Percentiles rank a stretch among this genome's conserved stretches.
phyloP scores from a whole-genome alignment of 2,113 vertebrate genomes.

The Puffinus mauretanicus region DNA sequence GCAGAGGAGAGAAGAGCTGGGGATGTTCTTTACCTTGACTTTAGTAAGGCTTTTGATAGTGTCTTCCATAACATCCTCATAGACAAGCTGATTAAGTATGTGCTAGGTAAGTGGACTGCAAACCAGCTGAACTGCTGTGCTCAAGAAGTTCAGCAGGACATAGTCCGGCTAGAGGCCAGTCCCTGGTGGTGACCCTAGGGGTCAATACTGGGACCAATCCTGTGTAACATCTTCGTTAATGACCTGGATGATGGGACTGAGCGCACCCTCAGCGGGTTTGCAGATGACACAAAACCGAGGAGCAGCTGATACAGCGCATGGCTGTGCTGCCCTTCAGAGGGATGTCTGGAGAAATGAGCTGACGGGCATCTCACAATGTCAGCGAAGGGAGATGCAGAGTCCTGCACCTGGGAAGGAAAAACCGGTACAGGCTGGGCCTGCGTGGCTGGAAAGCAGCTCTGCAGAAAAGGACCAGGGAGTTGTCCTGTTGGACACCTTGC shows the following conservation, averaged over 20 bases:
- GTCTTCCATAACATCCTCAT: background rate
- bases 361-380: background rate
- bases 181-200: background rate
- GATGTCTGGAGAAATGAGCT: background rate
- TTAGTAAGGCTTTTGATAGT: background rate
- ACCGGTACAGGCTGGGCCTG: background rate
- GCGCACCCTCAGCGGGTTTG: rapidly evolving
- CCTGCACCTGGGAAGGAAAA: background rate
- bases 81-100: background rate
- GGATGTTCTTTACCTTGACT: background rate
- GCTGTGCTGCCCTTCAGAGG: background rate
- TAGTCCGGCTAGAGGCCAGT: too few relatives aligned
- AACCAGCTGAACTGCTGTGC: background rate
- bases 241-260: background rate
- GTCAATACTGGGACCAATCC: background rate
- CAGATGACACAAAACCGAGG: background rate
- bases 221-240: background rate
- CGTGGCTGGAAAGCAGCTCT: background rate
- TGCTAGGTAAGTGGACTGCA: background rate
- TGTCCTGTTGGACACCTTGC: too few relatives aligned
- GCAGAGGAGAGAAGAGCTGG: background rate
- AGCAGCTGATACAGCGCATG: rapidly evolving
- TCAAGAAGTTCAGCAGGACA: background rate
- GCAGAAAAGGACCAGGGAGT: background rate
- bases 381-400: background rate